Evolutionary conservation across 2,888 invertebrate species (phyloP).

Genomic region (Crepidodera aurea): DNA sequence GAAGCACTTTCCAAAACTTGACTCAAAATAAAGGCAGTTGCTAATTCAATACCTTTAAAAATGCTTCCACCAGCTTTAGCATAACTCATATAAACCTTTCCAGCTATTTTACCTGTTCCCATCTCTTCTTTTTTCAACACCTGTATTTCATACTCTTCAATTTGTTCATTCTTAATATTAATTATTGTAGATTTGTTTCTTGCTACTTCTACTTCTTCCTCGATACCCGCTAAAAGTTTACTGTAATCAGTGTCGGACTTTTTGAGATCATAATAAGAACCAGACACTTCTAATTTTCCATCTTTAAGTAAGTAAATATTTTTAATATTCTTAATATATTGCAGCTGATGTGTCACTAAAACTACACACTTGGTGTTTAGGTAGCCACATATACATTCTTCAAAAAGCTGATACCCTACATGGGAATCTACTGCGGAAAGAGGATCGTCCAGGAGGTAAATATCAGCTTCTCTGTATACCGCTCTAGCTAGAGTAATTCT

Average conservation of each 20-base stretch:
- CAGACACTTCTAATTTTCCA: constrained; percentile 67
- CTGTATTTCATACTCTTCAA: constrained; percentile 23
- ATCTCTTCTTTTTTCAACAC: constrained; percentile 66
- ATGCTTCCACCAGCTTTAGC: constrained; percentile 76
- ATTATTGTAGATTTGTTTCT: constrained; percentile 57
- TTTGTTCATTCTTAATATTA: constrained; percentile 23
- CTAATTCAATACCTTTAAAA: constrained; percentile 58
- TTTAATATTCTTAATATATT: constrained; percentile 67
- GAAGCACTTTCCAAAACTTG: constrained; percentile 71
- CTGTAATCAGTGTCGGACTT: constrained; percentile 78
- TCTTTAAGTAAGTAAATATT: constrained; percentile 67
- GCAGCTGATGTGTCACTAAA: constrained; percentile 78
- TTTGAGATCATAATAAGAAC: constrained; percentile 74
- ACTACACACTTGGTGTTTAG: constrained; percentile 73
- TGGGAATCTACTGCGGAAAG: constrained; percentile 89
- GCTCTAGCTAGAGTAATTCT: constrained; percentile 86
- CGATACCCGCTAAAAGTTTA: constrained; percentile 51
- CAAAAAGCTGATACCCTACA: constrained; percentile 86
- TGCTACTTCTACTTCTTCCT: constrained; percentile 46
- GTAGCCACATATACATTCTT: constrained; percentile 73
- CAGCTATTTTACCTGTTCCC: constrained; percentile 65
- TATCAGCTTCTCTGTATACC: constrained; percentile 82
- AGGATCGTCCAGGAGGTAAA: constrained; percentile 89
- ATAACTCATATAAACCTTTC: constrained; percentile 71
- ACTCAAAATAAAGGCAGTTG: constrained; percentile 56